Evolutionary conservation across 2,888 invertebrate genomes (phyloP).

Genomic region (Melinaea menophilus): DNA sequence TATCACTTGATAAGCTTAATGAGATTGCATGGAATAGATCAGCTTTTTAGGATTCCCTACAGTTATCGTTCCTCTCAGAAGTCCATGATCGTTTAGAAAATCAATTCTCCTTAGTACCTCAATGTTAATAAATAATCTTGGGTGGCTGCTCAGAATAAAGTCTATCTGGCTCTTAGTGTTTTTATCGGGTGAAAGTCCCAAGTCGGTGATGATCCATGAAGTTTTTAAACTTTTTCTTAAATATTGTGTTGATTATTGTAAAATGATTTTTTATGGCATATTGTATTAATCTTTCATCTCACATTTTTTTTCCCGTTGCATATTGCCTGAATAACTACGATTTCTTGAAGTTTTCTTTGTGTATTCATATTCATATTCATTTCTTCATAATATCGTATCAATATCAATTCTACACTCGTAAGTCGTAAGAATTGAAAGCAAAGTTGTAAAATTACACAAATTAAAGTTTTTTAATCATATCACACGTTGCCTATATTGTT

Average conservation of each 20-base stretch:
- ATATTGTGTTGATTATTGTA: conserved; percentile 9
- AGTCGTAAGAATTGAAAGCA: too few species aligned
- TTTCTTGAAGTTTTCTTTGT: too few species aligned
- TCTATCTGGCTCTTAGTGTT: conserved; percentile 27
- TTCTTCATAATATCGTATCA: too few species aligned
- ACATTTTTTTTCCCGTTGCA: too few species aligned
- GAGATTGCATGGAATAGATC: background rate
- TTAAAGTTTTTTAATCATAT: too few species aligned
- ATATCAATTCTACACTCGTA: too few species aligned
- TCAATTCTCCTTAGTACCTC: background rate
- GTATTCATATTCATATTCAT: too few species aligned
- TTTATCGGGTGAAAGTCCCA: conserved; percentile 24
- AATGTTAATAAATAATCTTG: conserved; percentile 9
- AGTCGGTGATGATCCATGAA: conserved; percentile 16
- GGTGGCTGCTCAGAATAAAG: conserved; percentile 22
- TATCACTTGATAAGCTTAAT: background rate
- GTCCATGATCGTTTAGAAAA: conserved; percentile 10
- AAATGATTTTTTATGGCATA: conserved; percentile 20
- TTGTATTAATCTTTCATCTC: conserved; percentile 30
- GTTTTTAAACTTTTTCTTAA: conserved; percentile 16
- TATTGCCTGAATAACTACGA: too few species aligned
- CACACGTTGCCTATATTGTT: too few species aligned
- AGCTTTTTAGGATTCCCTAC: background rate
- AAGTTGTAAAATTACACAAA: too few species aligned
- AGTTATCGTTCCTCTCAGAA: conserved; percentile 11